phyloP scores from a whole-genome alignment of 2,888 invertebrate species.

The Polylopha cassiicola region DNA sequence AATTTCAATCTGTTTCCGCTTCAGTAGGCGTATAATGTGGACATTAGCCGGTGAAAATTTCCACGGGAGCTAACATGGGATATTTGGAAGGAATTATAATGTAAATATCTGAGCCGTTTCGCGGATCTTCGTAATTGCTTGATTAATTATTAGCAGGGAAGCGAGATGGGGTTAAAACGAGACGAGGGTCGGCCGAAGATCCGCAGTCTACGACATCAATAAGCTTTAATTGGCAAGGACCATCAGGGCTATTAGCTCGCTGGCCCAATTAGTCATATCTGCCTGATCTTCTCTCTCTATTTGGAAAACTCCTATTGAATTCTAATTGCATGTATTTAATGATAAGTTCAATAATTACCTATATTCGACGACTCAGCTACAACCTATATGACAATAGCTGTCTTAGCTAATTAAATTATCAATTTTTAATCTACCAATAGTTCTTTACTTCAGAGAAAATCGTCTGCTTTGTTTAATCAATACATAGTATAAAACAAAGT shows the following conservation, averaged over 20 bases:
- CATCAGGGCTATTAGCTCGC: constrained; percentile 62
- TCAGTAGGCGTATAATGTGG: constrained; percentile 33
- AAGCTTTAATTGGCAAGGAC: constrained; percentile 68
- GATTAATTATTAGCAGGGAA: constrained; percentile 71
- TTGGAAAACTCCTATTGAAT: background rate
- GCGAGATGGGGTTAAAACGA: constrained; percentile 65
- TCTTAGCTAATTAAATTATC: too few relatives aligned
- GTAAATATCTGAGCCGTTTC: constrained; percentile 48
- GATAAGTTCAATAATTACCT: too few relatives aligned
- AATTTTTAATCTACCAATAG: too few relatives aligned
- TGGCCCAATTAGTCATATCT: constrained; percentile 64
- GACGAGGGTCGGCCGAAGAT: constrained; percentile 68
- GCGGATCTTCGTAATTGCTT: constrained; percentile 65
- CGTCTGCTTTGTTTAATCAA: too few relatives aligned
- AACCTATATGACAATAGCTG: background rate
- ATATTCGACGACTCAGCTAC: background rate
- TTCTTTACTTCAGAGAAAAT: too few relatives aligned
- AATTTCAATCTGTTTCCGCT: constrained; percentile 38
- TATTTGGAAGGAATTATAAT: constrained; percentile 34
- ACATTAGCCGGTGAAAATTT: constrained; percentile 29
- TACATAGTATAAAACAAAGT: too few relatives aligned
- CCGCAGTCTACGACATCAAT: constrained; percentile 66
- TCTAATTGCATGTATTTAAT: too few relatives aligned
- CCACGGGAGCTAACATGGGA: constrained; percentile 25
- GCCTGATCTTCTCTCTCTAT: constrained; percentile 31